Percentiles rank a stretch among this genome's conserved stretches.
These are phyloP conservation scores for Tinamus guttatus DNA, from an alignment of 2,113 vertebrate genomes.

Conservation along the genomic window DNA sequence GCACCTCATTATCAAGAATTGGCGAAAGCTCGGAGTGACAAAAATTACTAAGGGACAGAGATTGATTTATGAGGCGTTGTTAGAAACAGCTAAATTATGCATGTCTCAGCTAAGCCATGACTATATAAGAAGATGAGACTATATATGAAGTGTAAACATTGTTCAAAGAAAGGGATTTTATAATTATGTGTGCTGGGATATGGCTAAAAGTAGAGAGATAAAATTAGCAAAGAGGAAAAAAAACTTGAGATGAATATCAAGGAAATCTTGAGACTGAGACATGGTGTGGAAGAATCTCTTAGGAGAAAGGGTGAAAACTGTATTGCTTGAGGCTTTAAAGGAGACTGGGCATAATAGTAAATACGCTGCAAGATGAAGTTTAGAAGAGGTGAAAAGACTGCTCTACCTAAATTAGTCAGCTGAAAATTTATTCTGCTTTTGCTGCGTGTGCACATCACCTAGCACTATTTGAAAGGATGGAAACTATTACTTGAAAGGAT, in stretches of 20 bases:
- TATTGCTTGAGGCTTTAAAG: background rate
- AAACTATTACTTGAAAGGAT: background rate
- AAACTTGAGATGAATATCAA: background rate
- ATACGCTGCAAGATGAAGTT: background rate
- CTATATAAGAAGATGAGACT: background rate
- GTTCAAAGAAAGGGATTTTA: background rate
- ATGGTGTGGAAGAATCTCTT: background rate
- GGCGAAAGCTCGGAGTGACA: background rate
- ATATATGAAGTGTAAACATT: background rate
- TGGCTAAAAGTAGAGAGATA: background rate
- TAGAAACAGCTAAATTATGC: background rate
- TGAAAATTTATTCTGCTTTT: background rate
- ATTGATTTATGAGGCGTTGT: background rate
- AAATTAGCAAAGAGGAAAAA: background rate
- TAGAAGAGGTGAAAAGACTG: background rate
- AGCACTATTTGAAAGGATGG: background rate
- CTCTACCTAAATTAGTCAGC: background rate
- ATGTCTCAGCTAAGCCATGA: background rate
- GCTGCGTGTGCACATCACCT: background rate
- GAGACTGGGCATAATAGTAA: background rate
- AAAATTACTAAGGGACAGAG: background rate
- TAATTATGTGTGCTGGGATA: background rate
- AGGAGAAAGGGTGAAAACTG: background rate
- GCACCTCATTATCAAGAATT: background rate
- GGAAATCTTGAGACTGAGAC: background rate